A percentile compares a stretch with the other conserved stretches of the same genome.
Conservation (phyloP, 2,113 vertebrate species). For the Casuarius casuarius region DNA sequence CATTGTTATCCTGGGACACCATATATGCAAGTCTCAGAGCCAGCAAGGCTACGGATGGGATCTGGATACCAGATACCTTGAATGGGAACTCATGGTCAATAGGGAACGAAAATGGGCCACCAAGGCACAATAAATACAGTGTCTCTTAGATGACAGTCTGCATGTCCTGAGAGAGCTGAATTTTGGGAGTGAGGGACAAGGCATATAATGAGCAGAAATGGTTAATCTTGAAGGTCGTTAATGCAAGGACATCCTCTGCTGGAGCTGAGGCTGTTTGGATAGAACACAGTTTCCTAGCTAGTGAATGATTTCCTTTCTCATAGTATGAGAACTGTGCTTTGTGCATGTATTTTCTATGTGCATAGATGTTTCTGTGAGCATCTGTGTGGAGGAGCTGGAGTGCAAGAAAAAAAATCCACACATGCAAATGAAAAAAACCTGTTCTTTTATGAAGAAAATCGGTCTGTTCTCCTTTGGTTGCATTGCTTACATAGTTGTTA, state of each 20-base stretch:
- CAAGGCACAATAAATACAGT: background rate
- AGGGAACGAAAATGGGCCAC: background rate
- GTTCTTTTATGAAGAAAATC: slow-evolving; percentile 30
- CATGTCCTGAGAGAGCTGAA: background rate
- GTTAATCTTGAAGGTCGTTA: background rate
- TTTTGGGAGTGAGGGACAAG: background rate
- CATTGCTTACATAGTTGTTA: slow-evolving; percentile 52
- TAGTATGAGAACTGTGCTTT: background rate
- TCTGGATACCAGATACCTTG: background rate
- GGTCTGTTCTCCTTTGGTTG: slow-evolving; percentile 9
- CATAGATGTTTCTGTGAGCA: background rate
- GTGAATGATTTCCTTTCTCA: background rate
- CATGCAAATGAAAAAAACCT: slow-evolving; percentile 65
- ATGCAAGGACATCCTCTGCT: background rate
- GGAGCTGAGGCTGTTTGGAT: background rate
- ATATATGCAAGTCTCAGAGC: background rate
- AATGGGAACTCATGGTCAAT: background rate
- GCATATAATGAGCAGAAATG: background rate
- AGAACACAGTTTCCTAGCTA: background rate
- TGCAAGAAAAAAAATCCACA: slow-evolving; percentile 14
- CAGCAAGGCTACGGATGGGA: background rate
- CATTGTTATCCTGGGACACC: background rate
- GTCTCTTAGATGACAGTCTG: background rate
- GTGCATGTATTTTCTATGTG: background rate
- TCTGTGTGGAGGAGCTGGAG: slow-evolving; percentile 26